Evolutionary conservation across 2,888 invertebrate species (phyloP), one percentile per base, ranked within the genome.

Genomic region (Dynastes maya): DNA sequence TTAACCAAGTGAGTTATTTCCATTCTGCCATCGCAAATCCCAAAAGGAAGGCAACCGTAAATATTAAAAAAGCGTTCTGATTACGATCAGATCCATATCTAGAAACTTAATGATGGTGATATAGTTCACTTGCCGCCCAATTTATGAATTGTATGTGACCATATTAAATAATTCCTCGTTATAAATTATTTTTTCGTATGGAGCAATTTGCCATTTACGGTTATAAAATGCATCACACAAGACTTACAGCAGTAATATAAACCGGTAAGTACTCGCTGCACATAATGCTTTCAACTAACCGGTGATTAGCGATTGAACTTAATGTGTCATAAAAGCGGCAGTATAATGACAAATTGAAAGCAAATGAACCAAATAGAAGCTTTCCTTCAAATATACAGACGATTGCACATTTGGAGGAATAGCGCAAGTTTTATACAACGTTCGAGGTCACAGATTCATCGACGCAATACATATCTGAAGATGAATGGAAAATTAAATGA

Each of bases 131-230:
- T 11, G 45, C 45, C 45, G 45, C 5, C 11, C 45, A 45, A 45
- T 45, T 45, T 45, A 45, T 45, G 45, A 45, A 8, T 45, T 11
- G 6, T 45, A 45, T 45, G 45, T 45, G 45, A 45, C 45, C 49
- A 16, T 45, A 67, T 67, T 45, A 49, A 67, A 67, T 49, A 49
- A 67, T 49, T 65, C 13, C 45, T 49, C 45, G 67, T 22, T 64
- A 64, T 64, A 49, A 49, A 49, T 67, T 45, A 49, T 67, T 67
- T 45, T 45, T 49, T 67, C 8, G 40, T 45, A 16, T 8, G 27
- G 3, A 63, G 45, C 49, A 49, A 64, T 64, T 45, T 45, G 5
- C 67, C 67, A 49, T 67, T 67, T 67, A 67, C 11, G 67, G 67
- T 27, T 67, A 49, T 32, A 11, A 16, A 8, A 67, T 67, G 27